Percentiles rank a stretch among this genome's conserved stretches.
phyloP scores from a whole-genome alignment of 2,797 vertebrate species.

The Sebastes diaconus region DNA sequence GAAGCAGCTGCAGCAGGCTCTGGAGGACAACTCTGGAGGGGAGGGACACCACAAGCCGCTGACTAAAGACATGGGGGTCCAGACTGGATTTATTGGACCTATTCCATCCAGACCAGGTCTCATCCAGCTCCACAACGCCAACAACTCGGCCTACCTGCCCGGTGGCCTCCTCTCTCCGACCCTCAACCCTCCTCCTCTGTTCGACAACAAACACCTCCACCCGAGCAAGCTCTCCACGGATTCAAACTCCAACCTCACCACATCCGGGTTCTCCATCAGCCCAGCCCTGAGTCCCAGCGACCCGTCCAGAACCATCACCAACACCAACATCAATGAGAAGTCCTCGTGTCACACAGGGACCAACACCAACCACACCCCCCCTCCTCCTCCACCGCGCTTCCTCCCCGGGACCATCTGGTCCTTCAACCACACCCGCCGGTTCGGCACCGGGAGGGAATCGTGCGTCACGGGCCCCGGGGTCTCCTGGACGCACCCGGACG shows the following conservation, averaged over 20 bases:
- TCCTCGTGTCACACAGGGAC: slow-evolving; percentile 18
- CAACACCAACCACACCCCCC: neutral
- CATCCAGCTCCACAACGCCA: slow-evolving; percentile 64
- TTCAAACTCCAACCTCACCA: slow-evolving; percentile 70
- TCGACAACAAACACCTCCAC: slow-evolving; percentile 49
- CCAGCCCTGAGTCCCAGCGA: slow-evolving; percentile 62
- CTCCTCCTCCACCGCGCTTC: slow-evolving; percentile 75
- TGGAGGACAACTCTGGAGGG: slow-evolving; percentile 68
- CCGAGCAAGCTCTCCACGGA: slow-evolving; percentile 27
- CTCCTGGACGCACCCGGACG: slow-evolving; percentile 89
- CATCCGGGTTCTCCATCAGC: slow-evolving; percentile 31
- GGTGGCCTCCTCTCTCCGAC: slow-evolving; percentile 72
- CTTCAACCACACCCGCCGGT: slow-evolving; percentile 86
- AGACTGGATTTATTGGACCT: slow-evolving; percentile 85
- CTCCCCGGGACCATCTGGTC: slow-evolving; percentile 88
- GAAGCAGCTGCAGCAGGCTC: slow-evolving; percentile 90
- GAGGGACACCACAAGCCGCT: slow-evolving; percentile 64
- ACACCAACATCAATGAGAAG: slow-evolving; percentile 62
- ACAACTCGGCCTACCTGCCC: slow-evolving; percentile 68
- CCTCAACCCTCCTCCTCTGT: slow-evolving; percentile 55
- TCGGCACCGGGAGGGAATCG: slow-evolving; percentile 83
- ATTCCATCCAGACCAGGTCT: slow-evolving; percentile 67
- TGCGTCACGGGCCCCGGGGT: slow-evolving; percentile 82
- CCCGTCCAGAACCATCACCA: slow-evolving; percentile 38
- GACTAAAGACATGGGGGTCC: slow-evolving; percentile 85